Conservation (phyloP, 2,797 vertebrate species). For the Coregonus suidteri region DNA sequence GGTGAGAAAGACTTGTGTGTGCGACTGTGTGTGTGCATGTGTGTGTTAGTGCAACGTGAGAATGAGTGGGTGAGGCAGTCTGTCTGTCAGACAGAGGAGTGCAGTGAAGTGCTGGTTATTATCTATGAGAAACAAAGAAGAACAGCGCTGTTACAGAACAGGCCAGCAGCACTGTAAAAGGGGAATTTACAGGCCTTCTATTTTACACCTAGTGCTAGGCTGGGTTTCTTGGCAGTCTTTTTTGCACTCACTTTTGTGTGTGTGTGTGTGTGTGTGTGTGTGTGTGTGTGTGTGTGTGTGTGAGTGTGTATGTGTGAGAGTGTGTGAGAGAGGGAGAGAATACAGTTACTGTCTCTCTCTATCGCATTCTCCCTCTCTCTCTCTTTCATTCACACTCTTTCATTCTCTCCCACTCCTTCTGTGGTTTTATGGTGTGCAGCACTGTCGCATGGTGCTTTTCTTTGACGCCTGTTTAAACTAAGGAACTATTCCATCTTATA, state of each 20-base stretch:
- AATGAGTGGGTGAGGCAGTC: conserved; percentile 52
- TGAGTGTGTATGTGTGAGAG: no score
- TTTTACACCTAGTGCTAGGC: conserved; percentile 65
- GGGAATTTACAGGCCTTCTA: conserved; percentile 65
- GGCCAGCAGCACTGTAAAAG: conserved; percentile 54
- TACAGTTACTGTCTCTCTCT: conserved; percentile 44
- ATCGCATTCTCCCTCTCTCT: no score
- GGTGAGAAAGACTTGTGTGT: conserved; percentile 9
- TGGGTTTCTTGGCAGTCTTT: conserved; percentile 70
- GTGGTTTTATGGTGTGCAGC: conserved; percentile 47
- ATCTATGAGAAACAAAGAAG: conserved; percentile 29
- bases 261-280: conserved; percentile 8
- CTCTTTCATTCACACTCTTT: conserved; percentile 30
- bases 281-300: not conserved
- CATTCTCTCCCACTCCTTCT: no score
- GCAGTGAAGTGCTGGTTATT: conserved; percentile 17
- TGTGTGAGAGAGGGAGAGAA: not conserved
- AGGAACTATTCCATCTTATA: conserved; percentile 60
- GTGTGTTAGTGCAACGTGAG: conserved; percentile 17
- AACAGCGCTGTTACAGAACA: conserved; percentile 28
- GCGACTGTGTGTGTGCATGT: not conserved
- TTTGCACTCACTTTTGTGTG: conserved; percentile 41
- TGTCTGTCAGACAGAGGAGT: conserved; percentile 31
- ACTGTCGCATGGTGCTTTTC: conserved; percentile 55
- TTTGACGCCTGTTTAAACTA: conserved; percentile 61